Conservation (phyloP, 2,797 vertebrate genomes). For the Esox lucius region DNA sequence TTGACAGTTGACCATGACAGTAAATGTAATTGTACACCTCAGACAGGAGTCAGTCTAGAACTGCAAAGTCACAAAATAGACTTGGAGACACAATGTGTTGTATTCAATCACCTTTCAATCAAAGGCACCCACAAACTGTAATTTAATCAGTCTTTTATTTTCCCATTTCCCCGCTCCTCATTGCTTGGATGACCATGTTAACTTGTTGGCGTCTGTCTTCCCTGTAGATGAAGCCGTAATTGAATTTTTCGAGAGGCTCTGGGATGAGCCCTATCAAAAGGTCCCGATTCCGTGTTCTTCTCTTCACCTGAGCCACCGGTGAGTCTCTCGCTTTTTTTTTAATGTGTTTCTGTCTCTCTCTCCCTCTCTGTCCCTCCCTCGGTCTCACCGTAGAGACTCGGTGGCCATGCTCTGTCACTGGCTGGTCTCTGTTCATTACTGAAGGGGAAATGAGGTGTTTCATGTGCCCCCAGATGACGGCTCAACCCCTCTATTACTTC, state of each 20-base stretch:
- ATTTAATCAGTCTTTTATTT: slow-evolving; percentile 52
- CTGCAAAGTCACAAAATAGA: not conserved
- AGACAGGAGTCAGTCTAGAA: not conserved
- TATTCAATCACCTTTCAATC: slow-evolving; percentile 29
- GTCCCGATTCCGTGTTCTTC: slow-evolving; percentile 20
- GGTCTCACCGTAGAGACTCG: not conserved
- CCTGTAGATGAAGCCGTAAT: slow-evolving; percentile 51
- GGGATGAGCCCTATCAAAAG: slow-evolving; percentile 42
- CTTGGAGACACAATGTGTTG: slow-evolving; percentile 4
- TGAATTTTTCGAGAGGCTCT: slow-evolving; percentile 44
- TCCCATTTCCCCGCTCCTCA: slow-evolving; percentile 48
- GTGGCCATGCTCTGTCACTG: slow-evolving; percentile 22
- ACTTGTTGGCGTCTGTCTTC: slow-evolving; percentile 40
- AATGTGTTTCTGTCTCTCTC: not conserved
- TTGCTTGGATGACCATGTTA: slow-evolving; percentile 49
- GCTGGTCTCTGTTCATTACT: slow-evolving; percentile 48
- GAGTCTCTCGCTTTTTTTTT: not conserved
- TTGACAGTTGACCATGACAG: too few species aligned
- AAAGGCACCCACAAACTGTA: slow-evolving; percentile 42
- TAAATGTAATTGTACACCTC: not conserved
- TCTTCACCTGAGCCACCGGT: slow-evolving; percentile 16
- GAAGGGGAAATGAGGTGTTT: slow-evolving; percentile 37
- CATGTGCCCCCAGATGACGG: slow-evolving; percentile 48
- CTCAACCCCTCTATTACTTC: slow-evolving; percentile 49
- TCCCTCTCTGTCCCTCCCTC: not conserved